Base-by-base conservation (phyloP, 2,797 vertebrate genomes). In the Pseudocheirus occidentalis region DNA sequence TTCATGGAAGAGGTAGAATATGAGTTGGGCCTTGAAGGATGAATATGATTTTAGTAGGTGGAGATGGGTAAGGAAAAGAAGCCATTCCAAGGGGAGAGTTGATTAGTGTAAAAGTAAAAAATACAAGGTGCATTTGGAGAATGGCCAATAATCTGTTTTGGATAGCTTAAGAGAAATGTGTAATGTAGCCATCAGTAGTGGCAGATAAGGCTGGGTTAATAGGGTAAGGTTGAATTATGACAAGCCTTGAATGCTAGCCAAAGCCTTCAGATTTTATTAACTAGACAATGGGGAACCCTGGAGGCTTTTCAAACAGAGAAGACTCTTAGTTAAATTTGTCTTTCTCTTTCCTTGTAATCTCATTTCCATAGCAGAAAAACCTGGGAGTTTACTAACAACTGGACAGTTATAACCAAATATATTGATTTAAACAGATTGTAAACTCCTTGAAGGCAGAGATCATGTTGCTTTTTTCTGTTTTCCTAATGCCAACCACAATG, bases 311-410 rank as follows among this genome's bases (percentile, higher is more conserved):
- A 87, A 50, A 87, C n/a, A 40, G 5, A 46, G 73, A 81, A 46
- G 21, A 50, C 21, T 50, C 40, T 81, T 81, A 87, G 73, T 27
- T 87, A 87, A 24, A 87, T 87, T 87, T 87, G 21, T 59, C 28
- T 31, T 94, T 94, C 94, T 55, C 55, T 96, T 90, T 90, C 50
- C 7, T 91, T 93, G 87, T 94, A 94, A 91, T 94, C 59, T 66
- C 73, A 1, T 34, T 62, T 46, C 91, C 21, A 50, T 95, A 57
- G 90, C 55, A 53, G 66, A 66, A 73, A 94, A 92, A 53, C 91
- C 90, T 81, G 56, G 46, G 50, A 94, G 92, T 59, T 94, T 81
- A 5, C 46, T 53, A 93, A 94, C 95, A 94, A 52, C 56, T 55
- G 62, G 52, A 31, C 31, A 13, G n/a, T 66, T 90, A 55, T 89